Base-by-base conservation (phyloP, 2,888 invertebrate species). In the Synanthedon formicaeformis region DNA sequence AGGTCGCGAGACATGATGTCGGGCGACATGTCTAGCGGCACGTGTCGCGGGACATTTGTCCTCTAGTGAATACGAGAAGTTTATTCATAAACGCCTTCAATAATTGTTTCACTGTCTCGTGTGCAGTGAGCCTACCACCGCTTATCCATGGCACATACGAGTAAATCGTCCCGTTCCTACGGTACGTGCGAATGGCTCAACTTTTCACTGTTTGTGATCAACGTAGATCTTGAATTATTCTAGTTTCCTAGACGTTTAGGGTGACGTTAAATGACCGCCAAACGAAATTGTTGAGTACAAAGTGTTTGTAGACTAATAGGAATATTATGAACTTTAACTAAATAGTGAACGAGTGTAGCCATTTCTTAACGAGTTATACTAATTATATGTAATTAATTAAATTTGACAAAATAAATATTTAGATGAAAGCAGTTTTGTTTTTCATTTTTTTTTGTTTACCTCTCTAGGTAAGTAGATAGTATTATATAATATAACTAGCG, bases 201-300 rank as follows among this genome's bases (percentile, higher is more conserved):
- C 49, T 51, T 56, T 57, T 56, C 55, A 55, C 57, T 54, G 52
- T 60, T 56, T 56, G 49, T 54, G 52, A 51, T 53, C 50, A 50
- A 48, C 54, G 53, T 56, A 27, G 41, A 41, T 45, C 49, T 18
- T 14, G 49, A 49, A 49, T 18, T 18, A 18, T 49, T 34, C 49
- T 49, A 49, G 14, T 49, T 16, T 18, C 23, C 23, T 49, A 49
- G 48, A 18, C 12, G 34, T 34, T 18, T 49, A 49, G 49, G 10
- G 16, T 14, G 49, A 45, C 45, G 45, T 57, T 61, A 50, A 34
- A 50, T 18, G 50, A 58, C 68, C 75, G 73, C 78, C 78, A 76
- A 78, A 74, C 71, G 73, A 73, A 79, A 76, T 78, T 71, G 69
- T 73, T 72, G 78, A 84, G 84, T 85, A 85, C 85, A 85, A 85